Evolutionary conservation across 2,113 vertebrate species (phyloP).

Genomic region (Gobiocypris rarus): DNA sequence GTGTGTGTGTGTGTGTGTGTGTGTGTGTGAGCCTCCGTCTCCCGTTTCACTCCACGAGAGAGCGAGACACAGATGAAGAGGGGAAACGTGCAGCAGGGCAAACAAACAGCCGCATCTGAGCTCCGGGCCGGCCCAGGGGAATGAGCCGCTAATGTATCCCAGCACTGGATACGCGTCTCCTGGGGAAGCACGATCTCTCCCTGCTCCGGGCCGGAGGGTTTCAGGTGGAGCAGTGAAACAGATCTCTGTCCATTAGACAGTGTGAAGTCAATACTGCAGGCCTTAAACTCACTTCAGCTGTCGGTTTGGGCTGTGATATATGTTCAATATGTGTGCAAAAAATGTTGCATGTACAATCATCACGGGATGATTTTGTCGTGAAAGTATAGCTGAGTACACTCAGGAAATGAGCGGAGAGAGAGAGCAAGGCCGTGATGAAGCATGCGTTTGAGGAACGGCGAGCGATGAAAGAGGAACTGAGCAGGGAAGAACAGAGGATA

Average conservation of each 20-base stretch:
- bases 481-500: constrained; percentile 16
- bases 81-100: constrained; percentile 23
- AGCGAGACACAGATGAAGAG: neutral
- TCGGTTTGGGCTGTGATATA: neutral
- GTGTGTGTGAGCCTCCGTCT: neutral
- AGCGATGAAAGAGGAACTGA: constrained; percentile 18
- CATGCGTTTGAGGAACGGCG: neutral
- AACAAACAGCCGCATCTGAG: constrained; percentile 39
- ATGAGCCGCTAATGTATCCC: constrained; percentile 37
- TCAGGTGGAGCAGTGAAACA: neutral
- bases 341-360: too few relatives aligned
- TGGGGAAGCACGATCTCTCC: constrained; percentile 8
- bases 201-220: too few relatives aligned
- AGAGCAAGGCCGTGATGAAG: constrained; percentile 23
- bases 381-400: neutral
- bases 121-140: constrained; percentile 33
- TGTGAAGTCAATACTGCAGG: constrained; percentile 8
- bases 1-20: too few relatives aligned
- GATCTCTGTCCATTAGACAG: constrained; percentile 37
- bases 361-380: neutral
- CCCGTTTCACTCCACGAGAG: constrained; percentile 41
- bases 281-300: neutral
- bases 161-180: constrained; percentile 40
- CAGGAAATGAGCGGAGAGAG: neutral
- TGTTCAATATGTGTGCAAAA: too few relatives aligned